Conservation (phyloP, 2,888 invertebrate genomes). For the Cantharis nigra region DNA sequence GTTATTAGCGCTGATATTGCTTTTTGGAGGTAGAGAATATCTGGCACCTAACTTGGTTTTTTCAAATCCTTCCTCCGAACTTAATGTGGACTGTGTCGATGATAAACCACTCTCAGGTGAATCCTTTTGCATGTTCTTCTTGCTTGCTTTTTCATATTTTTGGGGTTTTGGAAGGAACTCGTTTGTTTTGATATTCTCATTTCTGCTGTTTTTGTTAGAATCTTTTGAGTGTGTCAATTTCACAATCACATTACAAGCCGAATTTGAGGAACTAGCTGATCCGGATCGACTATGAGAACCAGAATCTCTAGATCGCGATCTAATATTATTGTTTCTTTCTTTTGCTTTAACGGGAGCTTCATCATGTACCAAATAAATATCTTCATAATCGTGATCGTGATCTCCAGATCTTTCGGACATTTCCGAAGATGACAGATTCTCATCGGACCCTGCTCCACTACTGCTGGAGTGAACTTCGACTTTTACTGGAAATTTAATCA, state of each 20-base stretch:
- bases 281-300: slow-evolving; percentile 77
- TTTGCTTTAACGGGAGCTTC: slow-evolving; percentile 50
- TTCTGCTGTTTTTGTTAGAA: slow-evolving; percentile 27
- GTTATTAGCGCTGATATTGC: slow-evolving; percentile 11
- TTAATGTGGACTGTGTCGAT: slow-evolving; percentile 53
- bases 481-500: slow-evolving; percentile 66
- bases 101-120: slow-evolving; percentile 50
- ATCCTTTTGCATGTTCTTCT: slow-evolving; percentile 33
- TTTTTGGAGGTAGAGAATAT: slow-evolving; percentile 50
- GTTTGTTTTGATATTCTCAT: slow-evolving; percentile 44
- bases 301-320: slow-evolving; percentile 60
- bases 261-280: slow-evolving; percentile 54
- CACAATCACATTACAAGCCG: slow-evolving; percentile 52
- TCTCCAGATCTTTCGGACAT: slow-evolving; percentile 58
- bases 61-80: slow-evolving; percentile 48
- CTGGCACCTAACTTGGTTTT: slow-evolving; percentile 49
- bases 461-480: slow-evolving; percentile 84
- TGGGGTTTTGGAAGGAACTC: slow-evolving; percentile 52
- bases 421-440: slow-evolving; percentile 65
- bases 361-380: slow-evolving; percentile 75
- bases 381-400: slow-evolving; percentile 78
- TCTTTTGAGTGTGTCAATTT: slow-evolving; percentile 41
- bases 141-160: slow-evolving; percentile 47
- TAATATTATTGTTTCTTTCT: slow-evolving; percentile 35
- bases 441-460: slow-evolving; percentile 67